Base-by-base conservation (phyloP, 1,140 invertebrate species). In the Drosophila obscura region DNA sequence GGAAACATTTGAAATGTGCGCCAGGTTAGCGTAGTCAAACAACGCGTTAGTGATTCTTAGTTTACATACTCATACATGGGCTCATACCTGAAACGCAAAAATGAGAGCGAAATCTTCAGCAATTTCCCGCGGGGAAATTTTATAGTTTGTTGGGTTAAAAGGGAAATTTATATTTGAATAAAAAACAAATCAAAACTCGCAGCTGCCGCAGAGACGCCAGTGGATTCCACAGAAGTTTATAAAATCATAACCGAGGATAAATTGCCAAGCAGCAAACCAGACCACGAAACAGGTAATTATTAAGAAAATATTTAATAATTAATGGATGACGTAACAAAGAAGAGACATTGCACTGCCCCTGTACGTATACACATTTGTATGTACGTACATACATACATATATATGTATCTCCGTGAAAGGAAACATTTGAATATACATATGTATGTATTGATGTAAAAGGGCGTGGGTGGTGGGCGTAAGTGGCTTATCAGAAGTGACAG, bases 241-340 rank as follows among this genome's bases (percentile, higher is more conserved):
- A 87, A 87, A 68, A 31, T 57, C 16, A 73, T 87, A 57, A 44
- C 53, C 5, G 82, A 88, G 41, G 83, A 87, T 22, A 88, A 43
- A 45, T 56, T 72, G 16, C 51, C 51, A 61, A 44, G 43, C 22
- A 73, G 19, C 24, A 79, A 28, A 43, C 48, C 53, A 41, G n/a
- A 31, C 52, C 49, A 16, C 19, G 43, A 46, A 35, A 76, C 66
- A 87, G 83, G 82, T 87, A 72, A 63, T 48, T 49, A 67, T 48
- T 19, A 35, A 16, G 41, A 46, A 24, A 24, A 8, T 56, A 56
- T 39, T n/a, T 48, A 39, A 39, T 51, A 13, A 11, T 28, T 9
- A 55, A 57, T 26, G 44, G 79, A 75, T 87, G 82, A 87, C 73
- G 82, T 68, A 87, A 87, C 39, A 84, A 24, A 52, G 44, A 35